Conservation (phyloP, 2,888 invertebrate genomes). For the Acleris sparsana region DNA sequence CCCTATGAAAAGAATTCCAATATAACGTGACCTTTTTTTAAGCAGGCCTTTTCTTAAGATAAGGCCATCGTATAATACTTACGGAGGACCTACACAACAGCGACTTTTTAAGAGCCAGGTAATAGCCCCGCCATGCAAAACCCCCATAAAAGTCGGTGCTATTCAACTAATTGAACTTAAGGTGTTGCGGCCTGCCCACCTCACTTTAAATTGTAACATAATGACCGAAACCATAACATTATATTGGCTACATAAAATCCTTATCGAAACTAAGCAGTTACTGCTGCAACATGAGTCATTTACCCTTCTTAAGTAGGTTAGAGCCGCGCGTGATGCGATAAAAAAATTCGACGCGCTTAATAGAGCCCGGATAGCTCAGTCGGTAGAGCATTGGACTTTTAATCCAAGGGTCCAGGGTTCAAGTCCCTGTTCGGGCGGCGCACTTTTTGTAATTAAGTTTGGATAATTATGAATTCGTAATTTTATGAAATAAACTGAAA, state of each 20-base stretch:
- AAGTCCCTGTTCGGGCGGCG: slow-evolving; percentile 88
- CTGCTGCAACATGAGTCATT: slow-evolving; percentile 18
- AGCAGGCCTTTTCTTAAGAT: too few species aligned
- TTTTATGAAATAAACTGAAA: too few species aligned
- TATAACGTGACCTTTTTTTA: too few species aligned
- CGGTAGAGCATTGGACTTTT: slow-evolving; percentile 90
- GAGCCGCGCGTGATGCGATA: slow-evolving; percentile 10
- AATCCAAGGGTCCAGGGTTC: slow-evolving; percentile 91
- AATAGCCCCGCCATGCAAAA: slow-evolving; percentile 13
- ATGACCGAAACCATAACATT: slow-evolving; percentile 27
- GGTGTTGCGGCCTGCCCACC: slow-evolving; percentile 32
- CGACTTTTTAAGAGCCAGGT: neutral
- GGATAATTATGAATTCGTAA: neutral
- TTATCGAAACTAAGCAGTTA: slow-evolving; percentile 34
- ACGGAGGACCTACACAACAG: neutral
- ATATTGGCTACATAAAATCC: slow-evolving; percentile 22
- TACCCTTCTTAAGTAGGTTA: slow-evolving; percentile 5
- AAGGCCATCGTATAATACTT: slow-evolving; percentile 2
- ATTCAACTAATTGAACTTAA: slow-evolving; percentile 31
- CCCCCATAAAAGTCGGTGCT: slow-evolving; percentile 15
- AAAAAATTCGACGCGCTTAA: neutral
- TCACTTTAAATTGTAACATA: slow-evolving; percentile 33
- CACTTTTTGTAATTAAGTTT: slow-evolving; percentile 7
- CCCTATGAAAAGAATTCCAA: too few species aligned
- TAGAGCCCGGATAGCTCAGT: slow-evolving; percentile 88